Percentiles rank a stretch among this genome's conserved stretches.
These are phyloP conservation scores for Himalopsyche phryganea DNA, from an alignment of 1,140 invertebrate species.

Conservation along the genomic window DNA sequence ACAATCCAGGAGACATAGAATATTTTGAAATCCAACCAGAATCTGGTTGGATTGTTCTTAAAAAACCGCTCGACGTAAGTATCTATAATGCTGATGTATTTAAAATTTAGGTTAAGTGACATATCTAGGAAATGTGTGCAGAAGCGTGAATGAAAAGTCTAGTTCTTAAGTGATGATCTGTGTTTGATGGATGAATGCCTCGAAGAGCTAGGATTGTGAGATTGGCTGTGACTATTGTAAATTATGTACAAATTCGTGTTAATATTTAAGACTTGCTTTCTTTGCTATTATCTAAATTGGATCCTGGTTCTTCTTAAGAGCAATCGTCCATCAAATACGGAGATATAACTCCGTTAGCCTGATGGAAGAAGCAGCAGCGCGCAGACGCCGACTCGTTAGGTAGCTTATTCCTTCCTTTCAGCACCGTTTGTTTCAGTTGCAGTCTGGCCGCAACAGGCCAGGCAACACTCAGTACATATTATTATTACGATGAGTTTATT, in stretches of 20 bases:
- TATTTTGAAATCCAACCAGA: constrained; percentile 95
- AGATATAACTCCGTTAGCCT: constrained; percentile 20
- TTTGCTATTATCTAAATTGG: constrained; percentile 36
- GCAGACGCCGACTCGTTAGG: constrained; percentile 32
- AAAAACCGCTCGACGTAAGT: constrained; percentile 94
- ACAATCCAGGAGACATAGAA: constrained; percentile 80
- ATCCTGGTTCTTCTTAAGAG: constrained; percentile 54
- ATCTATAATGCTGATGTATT: constrained; percentile 2
- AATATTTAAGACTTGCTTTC: constrained; percentile 14
- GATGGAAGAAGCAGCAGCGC: constrained; percentile 25
- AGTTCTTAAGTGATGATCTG: constrained; percentile 36
- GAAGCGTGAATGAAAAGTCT: constrained; percentile 48
- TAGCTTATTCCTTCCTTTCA: constrained; percentile 54
- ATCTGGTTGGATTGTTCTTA: constrained; percentile 92
- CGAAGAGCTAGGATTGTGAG: constrained; percentile 49
- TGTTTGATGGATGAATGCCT: constrained; percentile 56
- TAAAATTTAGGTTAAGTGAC: constrained; percentile 10
- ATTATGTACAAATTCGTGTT: constrained; percentile 14
- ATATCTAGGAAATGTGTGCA: constrained; percentile 29
- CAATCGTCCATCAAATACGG: constrained; percentile 51
- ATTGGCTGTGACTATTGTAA: constrained; percentile 23
- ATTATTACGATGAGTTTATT: constrained; percentile 42
- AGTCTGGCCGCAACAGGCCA: constrained; percentile 41
- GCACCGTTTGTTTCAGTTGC: constrained; percentile 57
- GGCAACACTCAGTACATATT: constrained; percentile 32